Conservation (phyloP, 2,888 invertebrate species). For the Volucella inflata region DNA sequence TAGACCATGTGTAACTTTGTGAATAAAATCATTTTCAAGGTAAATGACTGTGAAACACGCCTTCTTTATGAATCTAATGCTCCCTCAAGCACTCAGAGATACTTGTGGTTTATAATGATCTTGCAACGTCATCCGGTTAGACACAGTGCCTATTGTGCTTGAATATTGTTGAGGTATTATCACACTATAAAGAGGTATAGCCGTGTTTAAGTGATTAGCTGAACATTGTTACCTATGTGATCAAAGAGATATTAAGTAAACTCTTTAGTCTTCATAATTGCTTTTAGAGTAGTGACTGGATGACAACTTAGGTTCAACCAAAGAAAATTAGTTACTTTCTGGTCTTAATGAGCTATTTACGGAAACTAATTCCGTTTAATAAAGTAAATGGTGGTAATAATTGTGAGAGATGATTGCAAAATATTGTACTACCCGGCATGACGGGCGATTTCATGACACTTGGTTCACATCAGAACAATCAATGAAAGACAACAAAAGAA, state of each 20-base stretch:
- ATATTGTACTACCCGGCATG: neutral
- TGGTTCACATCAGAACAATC: too few relatives aligned
- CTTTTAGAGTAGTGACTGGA: neutral
- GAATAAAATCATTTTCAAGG: constrained; percentile 48
- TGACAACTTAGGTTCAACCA: neutral
- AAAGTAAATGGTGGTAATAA: too few relatives aligned
- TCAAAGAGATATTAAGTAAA: constrained; percentile 17
- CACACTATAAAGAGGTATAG: constrained; percentile 4
- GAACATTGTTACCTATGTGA: constrained; percentile 12
- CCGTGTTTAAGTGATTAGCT: constrained; percentile 21
- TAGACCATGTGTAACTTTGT: neutral
- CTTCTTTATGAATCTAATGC: constrained; percentile 7
- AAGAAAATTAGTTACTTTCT: constrained; percentile 6
- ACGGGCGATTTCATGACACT: too few relatives aligned
- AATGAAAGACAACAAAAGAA: too few relatives aligned
- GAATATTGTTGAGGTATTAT: neutral
- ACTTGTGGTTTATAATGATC: neutral
- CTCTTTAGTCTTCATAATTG: neutral
- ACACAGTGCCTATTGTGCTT: neutral
- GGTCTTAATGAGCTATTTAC: constrained; percentile 10
- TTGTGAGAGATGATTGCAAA: too few relatives aligned
- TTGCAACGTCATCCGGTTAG: neutral
- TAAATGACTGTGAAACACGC: constrained; percentile 31
- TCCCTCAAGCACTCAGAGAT: neutral
- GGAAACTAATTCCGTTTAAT: constrained; percentile 3